Conservation (phyloP, 2,113 vertebrate species). For the Salvelinus fontinalis region DNA sequence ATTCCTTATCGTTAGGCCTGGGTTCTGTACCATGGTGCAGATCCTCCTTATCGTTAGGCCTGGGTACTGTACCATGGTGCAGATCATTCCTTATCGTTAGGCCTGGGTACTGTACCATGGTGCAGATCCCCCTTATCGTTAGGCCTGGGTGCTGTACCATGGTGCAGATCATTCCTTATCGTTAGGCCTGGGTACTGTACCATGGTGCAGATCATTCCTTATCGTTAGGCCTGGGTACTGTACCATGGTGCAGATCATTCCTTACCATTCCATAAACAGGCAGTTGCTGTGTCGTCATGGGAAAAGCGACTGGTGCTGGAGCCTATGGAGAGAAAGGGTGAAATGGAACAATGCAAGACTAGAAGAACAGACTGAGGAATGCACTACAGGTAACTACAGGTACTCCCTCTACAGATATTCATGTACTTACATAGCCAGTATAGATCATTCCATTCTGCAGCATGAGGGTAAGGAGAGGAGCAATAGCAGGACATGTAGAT, state of each 20-base stretch:
- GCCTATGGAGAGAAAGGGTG: constrained; percentile 61
- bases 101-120: neutral
- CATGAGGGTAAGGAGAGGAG: constrained; percentile 52
- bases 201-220: too few relatives aligned
- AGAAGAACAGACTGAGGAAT: neutral
- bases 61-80: neutral
- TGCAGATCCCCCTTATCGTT: too few relatives aligned
- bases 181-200: neutral
- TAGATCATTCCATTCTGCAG: constrained; percentile 76
- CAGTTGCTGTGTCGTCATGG: constrained; percentile 88
- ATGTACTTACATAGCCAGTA: constrained; percentile 76
- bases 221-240: neutral
- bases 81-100: too few relatives aligned
- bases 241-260: neutral
- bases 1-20: constrained; percentile 77
- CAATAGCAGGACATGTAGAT: neutral
- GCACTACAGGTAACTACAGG: neutral
- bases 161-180: too few relatives aligned
- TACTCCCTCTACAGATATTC: neutral
- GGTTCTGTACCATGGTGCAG: neutral
- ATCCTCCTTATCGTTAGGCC: too few relatives aligned
- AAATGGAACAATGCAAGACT: neutral
- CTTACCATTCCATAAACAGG: constrained; percentile 93
- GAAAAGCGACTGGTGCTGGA: constrained; percentile 84
- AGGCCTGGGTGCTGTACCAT: neutral